Evolutionary conservation across 2,797 vertebrate species (phyloP).

Genomic region (Distichodus sexfasciatus): DNA sequence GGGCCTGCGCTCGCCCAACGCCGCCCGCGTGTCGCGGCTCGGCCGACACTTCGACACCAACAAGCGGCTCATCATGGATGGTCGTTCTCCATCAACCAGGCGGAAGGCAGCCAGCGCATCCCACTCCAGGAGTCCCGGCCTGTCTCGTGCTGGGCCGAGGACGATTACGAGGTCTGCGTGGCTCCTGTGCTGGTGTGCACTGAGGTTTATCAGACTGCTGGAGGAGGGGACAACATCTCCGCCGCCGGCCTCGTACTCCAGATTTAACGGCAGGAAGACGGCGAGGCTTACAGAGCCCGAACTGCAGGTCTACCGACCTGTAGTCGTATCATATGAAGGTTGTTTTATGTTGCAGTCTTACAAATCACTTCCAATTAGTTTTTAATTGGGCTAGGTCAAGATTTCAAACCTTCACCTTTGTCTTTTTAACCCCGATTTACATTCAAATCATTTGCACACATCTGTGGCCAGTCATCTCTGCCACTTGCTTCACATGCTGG

Average conservation of each 20-base stretch:
- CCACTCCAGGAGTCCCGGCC: conserved; percentile 74
- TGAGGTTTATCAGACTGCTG: conserved; percentile 84
- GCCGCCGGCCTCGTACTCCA: conserved; percentile 83
- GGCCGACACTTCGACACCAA: conserved; percentile 75
- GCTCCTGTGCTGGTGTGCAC: conserved; percentile 85
- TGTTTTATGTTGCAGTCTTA: conserved; percentile 12
- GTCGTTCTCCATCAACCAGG: conserved; percentile 80
- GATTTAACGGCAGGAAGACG: conserved; percentile 64
- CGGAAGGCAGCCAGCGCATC: conserved; percentile 78
- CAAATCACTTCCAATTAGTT: background rate
- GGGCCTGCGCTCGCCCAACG: conserved; percentile 82
- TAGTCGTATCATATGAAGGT: conserved; percentile 28
- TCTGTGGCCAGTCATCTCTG: background rate
- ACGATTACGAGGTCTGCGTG: conserved; percentile 80
- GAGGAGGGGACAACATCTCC: conserved; percentile 84
- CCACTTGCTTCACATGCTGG: conserved; percentile 6
- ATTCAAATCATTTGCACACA: background rate
- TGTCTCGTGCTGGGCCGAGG: conserved; percentile 82
- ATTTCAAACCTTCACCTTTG: background rate
- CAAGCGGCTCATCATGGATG: conserved; percentile 84
- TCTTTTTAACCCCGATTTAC: background rate
- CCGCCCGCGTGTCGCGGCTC: conserved; percentile 85
- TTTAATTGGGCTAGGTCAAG: conserved; percentile 1
- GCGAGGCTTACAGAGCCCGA: conserved; percentile 4
- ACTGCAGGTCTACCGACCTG: background rate